These are phyloP conservation scores for Zaprionus taronus DNA, from an alignment of 1,140 invertebrate species.

Conservation along the genomic window DNA sequence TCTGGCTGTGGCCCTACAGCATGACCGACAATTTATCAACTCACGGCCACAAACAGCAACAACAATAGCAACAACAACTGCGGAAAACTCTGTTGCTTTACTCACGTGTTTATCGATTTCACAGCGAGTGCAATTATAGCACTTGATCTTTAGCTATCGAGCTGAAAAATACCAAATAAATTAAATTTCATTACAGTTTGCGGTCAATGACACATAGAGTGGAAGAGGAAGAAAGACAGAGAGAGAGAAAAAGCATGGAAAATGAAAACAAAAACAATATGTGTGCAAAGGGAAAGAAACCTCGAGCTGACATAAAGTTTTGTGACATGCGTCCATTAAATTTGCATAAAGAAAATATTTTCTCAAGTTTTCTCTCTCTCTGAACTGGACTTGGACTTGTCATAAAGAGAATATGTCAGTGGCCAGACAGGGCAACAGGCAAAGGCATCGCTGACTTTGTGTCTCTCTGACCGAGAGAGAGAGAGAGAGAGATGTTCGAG, in stretches of 20 bases:
- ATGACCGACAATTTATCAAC: conserved; percentile 67
- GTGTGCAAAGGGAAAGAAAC: neutral
- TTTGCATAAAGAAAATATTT: conserved; percentile 54
- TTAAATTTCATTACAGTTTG: conserved; percentile 65
- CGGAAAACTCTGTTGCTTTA: neutral
- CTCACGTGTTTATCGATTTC: conserved; percentile 41
- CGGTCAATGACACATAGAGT: conserved; percentile 32
- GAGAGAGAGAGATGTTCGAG: neutral
- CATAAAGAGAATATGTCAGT: conserved; percentile 53
- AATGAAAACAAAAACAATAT: conserved; percentile 18
- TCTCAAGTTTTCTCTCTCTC: conserved; percentile 27
- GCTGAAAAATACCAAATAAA: conserved; percentile 46
- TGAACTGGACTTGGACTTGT: conserved; percentile 19
- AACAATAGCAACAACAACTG: neutral
- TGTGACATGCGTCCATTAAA: conserved; percentile 53
- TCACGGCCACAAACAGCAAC: conserved; percentile 22
- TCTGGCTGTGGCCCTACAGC: conserved; percentile 19
- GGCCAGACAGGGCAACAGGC: conserved; percentile 29
- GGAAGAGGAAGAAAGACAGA: neutral
- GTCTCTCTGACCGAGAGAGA: conserved; percentile 6
- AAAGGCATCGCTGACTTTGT: conserved; percentile 1
- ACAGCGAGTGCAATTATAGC: conserved; percentile 39
- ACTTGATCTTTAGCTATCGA: conserved; percentile 63
- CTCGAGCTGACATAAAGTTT: conserved; percentile 30
- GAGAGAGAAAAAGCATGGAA: neutral